A percentile compares a stretch with the other conserved stretches of the same genome.
Conservation (phyloP, 2,113 vertebrate species). For the Regulus satrapa region DNA sequence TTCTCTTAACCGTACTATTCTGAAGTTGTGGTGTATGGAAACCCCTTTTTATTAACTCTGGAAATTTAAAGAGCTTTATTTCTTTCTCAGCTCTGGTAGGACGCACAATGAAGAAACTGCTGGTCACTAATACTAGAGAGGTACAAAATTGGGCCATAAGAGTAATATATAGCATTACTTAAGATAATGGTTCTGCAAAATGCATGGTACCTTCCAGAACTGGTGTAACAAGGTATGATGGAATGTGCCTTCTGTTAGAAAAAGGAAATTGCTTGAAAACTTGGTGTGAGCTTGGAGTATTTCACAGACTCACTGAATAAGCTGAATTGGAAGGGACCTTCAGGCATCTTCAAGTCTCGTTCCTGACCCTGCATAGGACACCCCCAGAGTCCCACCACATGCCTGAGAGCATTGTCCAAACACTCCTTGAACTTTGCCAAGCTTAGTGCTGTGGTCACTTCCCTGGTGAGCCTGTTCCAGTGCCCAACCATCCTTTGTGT, state of each 20-base stretch:
- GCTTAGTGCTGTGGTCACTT: neutral
- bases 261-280: neutral
- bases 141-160: neutral
- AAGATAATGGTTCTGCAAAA: neutral
- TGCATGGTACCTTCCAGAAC: neutral
- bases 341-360: neutral
- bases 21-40: neutral
- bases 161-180: neutral
- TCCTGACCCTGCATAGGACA: neutral
- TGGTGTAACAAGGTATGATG: neutral
- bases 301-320: accelerated
- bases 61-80: neutral
- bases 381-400: neutral
- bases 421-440: neutral
- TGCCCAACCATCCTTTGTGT: neutral
- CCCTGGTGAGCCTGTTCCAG: neutral
- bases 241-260: neutral
- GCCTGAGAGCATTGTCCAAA: neutral
- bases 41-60: neutral
- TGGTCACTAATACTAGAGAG: neutral
- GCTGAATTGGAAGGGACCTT: neutral
- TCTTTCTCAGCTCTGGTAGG: neutral
- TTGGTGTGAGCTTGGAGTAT: neutral
- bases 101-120: accelerated
- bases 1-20: neutral